Conservation (phyloP, 2,113 vertebrate genomes). For the Mohoua ochrocephala region DNA sequence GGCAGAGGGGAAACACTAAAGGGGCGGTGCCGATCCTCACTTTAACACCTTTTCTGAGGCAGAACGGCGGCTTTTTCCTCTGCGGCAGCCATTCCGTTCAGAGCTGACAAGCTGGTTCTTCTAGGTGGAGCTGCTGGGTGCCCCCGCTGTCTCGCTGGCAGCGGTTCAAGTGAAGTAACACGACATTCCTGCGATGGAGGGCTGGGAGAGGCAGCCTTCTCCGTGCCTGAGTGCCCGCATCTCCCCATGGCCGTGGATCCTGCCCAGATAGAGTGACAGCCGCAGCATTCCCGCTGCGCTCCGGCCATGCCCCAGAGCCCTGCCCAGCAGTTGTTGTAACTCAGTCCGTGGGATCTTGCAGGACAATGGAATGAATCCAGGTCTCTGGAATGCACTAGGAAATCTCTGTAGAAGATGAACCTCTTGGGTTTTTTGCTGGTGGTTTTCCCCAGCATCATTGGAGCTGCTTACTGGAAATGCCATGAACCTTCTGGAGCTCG, state of each 20-base stretch:
- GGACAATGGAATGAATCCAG: slow-evolving; percentile 15
- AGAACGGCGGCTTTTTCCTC: neutral
- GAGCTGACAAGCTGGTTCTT: neutral
- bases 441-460: neutral
- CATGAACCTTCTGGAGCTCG: neutral
- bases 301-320: neutral
- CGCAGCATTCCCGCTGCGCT: neutral
- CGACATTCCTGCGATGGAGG: neutral
- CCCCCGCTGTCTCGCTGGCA: neutral
- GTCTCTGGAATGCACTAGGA: neutral
- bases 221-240: neutral
- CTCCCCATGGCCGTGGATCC: neutral
- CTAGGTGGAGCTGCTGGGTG: neutral
- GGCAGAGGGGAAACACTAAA: neutral
- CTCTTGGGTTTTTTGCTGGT: neutral
- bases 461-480: neutral
- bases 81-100: neutral
- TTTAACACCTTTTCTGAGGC: neutral
- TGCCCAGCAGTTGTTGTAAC: slow-evolving; percentile 43
- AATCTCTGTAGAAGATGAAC: neutral
- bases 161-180: neutral
- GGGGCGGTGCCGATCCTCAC: neutral
- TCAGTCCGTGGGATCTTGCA: neutral
- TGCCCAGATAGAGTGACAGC: neutral
- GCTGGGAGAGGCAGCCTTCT: neutral